Percentiles rank a stretch among this genome's conserved stretches.
Conservation (phyloP, 2,113 vertebrate species). For the Proterorhinus semilunaris region DNA sequence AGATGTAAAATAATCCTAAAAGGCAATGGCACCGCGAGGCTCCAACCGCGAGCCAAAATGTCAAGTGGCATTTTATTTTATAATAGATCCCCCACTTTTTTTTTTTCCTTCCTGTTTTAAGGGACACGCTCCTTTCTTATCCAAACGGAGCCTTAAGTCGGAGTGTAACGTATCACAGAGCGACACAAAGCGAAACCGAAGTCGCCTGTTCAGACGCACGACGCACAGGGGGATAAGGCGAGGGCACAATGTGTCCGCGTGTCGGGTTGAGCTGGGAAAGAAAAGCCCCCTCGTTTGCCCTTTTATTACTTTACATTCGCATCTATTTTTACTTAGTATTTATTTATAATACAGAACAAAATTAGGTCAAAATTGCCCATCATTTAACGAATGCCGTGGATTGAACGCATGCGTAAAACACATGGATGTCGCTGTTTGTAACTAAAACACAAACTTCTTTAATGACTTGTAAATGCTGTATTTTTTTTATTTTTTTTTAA, state of each 20-base stretch:
- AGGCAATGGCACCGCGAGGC: constrained; percentile 58
- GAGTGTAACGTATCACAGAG: constrained; percentile 69
- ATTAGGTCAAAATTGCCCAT: neutral
- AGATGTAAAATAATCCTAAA: constrained; percentile 75
- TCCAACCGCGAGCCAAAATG: constrained; percentile 70
- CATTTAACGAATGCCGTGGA: neutral
- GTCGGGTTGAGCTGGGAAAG: constrained; percentile 37
- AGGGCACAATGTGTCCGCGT: constrained; percentile 36
- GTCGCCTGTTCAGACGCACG: constrained; percentile 27
- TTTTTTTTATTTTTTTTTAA: neutral
- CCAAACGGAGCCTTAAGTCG: constrained; percentile 84
- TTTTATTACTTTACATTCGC: neutral
- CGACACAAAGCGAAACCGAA: constrained; percentile 51
- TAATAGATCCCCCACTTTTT: constrained; percentile 32
- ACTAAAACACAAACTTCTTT: neutral
- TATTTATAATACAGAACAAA: neutral
- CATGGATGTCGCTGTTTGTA: neutral
- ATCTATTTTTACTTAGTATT: neutral
- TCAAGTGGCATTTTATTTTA: constrained; percentile 72
- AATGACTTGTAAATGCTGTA: constrained; percentile 30
- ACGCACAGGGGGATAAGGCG: constrained; percentile 19
- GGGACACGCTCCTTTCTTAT: constrained; percentile 58
- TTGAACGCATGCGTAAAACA: neutral
- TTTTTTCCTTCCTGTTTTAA: constrained; percentile 12
- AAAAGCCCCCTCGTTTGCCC: neutral